Evolutionary conservation across 2,888 invertebrate genomes (phyloP).

Genomic region (Laspeyria flexula): DNA sequence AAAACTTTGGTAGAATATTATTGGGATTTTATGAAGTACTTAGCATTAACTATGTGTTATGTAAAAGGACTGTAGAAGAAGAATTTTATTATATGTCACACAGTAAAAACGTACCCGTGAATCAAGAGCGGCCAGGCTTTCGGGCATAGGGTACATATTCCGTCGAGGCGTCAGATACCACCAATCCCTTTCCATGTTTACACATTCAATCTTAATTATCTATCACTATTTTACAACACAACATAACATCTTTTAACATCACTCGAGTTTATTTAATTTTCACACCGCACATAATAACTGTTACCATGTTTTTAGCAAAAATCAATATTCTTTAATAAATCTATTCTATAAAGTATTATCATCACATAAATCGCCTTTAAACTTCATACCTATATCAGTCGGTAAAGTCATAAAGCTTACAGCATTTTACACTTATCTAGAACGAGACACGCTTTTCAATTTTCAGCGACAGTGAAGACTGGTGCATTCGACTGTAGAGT

Average conservation of each 20-base stretch:
- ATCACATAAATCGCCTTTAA: too few species aligned
- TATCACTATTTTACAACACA: conserved; percentile 4
- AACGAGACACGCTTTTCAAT: conserved; percentile 34
- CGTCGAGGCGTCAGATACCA: conserved; percentile 82
- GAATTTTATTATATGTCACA: too few species aligned
- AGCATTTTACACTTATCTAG: conserved; percentile 14
- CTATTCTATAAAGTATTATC: too few species aligned
- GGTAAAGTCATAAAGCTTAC: background rate
- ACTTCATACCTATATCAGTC: background rate
- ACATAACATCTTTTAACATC: too few species aligned
- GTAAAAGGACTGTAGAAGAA: too few species aligned
- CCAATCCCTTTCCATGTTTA: conserved; percentile 74
- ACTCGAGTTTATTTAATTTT: background rate
- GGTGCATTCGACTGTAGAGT: conserved; percentile 24
- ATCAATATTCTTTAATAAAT: too few species aligned
- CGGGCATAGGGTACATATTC: conserved; percentile 77
- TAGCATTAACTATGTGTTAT: too few species aligned
- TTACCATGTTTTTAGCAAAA: too few species aligned
- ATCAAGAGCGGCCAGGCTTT: conserved; percentile 85
- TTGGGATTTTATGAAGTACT: too few species aligned
- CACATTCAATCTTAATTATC: background rate
- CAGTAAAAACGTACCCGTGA: conserved; percentile 83
- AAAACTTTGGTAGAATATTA: too few species aligned
- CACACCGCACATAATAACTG: too few species aligned
- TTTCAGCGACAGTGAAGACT: conserved; percentile 27